These are phyloP conservation scores for Lordiphosa andalusiaca DNA, from an alignment of 2,888 invertebrate species.

Conservation along the genomic window DNA sequence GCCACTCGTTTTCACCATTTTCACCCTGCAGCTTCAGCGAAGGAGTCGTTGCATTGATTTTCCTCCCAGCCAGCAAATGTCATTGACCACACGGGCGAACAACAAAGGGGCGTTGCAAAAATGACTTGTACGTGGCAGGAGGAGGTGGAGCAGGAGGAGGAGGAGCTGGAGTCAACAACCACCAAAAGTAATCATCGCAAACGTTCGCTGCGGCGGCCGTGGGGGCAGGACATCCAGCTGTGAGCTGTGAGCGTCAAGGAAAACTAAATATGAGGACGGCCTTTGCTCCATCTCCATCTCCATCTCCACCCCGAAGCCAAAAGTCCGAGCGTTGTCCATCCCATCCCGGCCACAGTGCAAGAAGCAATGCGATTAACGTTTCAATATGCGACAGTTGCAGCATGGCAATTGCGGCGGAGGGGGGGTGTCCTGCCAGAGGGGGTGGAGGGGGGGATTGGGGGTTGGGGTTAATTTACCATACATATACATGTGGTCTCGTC, in stretches of 20 bases:
- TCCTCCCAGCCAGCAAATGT: slow-evolving; percentile 53
- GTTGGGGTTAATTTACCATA: slow-evolving; percentile 4
- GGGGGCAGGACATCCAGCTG: slow-evolving; percentile 34
- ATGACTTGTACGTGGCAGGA: background rate
- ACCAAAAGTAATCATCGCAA: slow-evolving; percentile 70
- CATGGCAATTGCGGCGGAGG: slow-evolving; percentile 45
- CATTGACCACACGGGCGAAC: slow-evolving; percentile 63
- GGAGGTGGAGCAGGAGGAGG: background rate
- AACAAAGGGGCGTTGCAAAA: slow-evolving; percentile 64
- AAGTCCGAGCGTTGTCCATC: slow-evolving; percentile 25
- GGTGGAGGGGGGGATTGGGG: background rate
- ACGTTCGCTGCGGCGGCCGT: slow-evolving; percentile 39
- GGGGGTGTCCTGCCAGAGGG: background rate
- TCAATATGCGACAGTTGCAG: slow-evolving; percentile 70
- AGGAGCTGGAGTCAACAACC: slow-evolving; percentile 51
- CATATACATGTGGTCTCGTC: slow-evolving; percentile 10
- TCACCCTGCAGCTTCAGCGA: background rate
- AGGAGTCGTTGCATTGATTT: slow-evolving; percentile 55
- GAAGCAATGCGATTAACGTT: slow-evolving; percentile 69
- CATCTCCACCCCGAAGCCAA: background rate
- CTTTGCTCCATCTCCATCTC: slow-evolving; percentile 10
- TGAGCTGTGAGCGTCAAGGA: slow-evolving; percentile 34
- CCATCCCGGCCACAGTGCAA: slow-evolving; percentile 29
- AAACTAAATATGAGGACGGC: slow-evolving; percentile 45
- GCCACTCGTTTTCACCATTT: background rate